Evolutionary conservation across 2,113 vertebrate genomes (phyloP), one percentile per base, ranked within the genome.

Genomic region (Hemicordylus capensis): DNA sequence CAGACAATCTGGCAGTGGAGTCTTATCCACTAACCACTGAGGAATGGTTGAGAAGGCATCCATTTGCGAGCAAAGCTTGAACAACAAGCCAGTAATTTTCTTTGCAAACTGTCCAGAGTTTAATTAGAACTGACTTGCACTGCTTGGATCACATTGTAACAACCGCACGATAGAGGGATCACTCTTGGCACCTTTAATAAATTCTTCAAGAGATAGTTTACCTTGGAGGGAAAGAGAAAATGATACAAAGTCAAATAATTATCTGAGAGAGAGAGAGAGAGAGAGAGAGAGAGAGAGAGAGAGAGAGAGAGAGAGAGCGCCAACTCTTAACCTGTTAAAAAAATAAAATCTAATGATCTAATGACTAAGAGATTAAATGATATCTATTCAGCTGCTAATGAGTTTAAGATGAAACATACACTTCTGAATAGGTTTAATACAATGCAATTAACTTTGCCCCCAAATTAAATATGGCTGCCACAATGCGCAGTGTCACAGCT

Each of bases 151-250:
- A 0, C 97, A 97, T 92, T 97, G 97, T 93, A 97, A 92, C 96
- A 97, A 92, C 74, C 97, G 96, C 84, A 97, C 97, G 4, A 97
- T 97, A 91, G 97, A 97, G 34, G 97, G 97, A 74, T 97, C 97
- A 0, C 97, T 97, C 96, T 97, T 97, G 96, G 97, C 97, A 96
- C 97, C 97, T 97, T 96, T 97, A 90, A 97, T 97, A 91, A 97
- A 97, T 88, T 97, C 97, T 91, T 97, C 97, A 86, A 97, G 95
- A 0, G 97, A 97, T 80, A 97, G 93, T 69, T 97, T 97, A 90
- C 97, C 97, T 97, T 89, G 1, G 20, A 83, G 76, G 46, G 80
- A 81, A 86, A 69, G 14, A 61, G 76, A 1, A n/a, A 37, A 20
- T 82, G 51, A 58, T 20, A 84, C 88, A 44, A 0, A 61, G 31